A percentile compares a stretch with the other conserved stretches of the same genome.
Conservation (phyloP, 2,797 vertebrate species). For the Pteropus rufus region DNA sequence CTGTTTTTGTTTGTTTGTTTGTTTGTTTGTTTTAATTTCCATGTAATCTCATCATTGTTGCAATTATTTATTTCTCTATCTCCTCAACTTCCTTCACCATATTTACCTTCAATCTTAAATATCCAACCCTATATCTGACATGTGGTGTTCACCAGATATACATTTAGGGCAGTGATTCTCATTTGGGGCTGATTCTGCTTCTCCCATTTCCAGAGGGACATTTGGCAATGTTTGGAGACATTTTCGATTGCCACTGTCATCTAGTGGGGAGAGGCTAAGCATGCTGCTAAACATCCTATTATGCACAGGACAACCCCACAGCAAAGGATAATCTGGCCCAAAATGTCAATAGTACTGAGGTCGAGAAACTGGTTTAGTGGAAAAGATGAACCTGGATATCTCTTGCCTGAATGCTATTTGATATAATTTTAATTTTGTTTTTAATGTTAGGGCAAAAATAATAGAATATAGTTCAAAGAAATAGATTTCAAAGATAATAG, state of each 20-base stretch:
- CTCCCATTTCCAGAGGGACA: too few relatives aligned
- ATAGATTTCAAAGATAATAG: neutral
- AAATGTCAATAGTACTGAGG: neutral
- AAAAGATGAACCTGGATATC: neutral
- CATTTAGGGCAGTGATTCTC: neutral
- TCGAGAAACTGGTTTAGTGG: neutral
- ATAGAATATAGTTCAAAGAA: neutral
- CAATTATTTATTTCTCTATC: neutral
- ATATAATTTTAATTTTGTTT: neutral
- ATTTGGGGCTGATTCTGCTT: neutral
- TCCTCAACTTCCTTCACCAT: neutral
- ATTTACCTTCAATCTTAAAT: neutral
- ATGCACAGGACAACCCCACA: neutral
- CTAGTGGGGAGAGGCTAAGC: neutral
- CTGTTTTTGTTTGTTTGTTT: neutral
- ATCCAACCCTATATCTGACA: neutral
- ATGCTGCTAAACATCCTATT: neutral
- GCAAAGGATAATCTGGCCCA: neutral
- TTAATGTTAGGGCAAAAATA: neutral
- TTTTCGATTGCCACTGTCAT: neutral
- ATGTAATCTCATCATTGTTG: neutral
- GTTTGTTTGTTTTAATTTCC: neutral
- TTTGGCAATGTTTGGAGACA: neutral
- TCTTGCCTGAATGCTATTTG: neutral
- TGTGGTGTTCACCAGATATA: neutral